Evolutionary conservation across 1,140 invertebrate genomes (phyloP), one percentile per base, ranked within the genome.

Genomic region (Pygmarrhopalites habei): DNA sequence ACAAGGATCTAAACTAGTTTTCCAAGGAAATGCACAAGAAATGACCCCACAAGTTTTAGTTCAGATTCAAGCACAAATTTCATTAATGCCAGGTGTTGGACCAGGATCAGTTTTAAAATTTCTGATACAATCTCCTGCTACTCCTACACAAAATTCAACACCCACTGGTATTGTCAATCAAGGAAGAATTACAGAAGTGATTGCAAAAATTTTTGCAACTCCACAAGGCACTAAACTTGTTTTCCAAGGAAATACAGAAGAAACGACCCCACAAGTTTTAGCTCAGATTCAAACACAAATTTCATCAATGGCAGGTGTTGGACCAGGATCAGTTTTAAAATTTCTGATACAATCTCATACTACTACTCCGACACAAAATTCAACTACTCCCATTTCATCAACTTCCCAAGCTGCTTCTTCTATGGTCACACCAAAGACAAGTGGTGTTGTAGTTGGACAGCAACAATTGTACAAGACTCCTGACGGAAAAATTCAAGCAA

Each of bases 381-480:
- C 51, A 10, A 28, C 25, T 32, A 21, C 26, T 32, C 10, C 26
- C n/a, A n/a, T n/a, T n/a, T n/a, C n/a, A n/a, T n/a, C n/a, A n/a
- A n/a, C n/a, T n/a, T n/a, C n/a, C n/a, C n/a, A n/a, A n/a, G n/a
- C n/a, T n/a, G n/a, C n/a, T n/a, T n/a, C n/a, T n/a, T n/a, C n/a
- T n/a, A n/a, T n/a, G n/a, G n/a, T n/a, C n/a, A n/a, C n/a, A n/a
- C 39, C 39, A 41, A 21, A 7, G 23, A 23, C 23, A 7, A 19
- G 5, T n/a, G 19, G 46, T 39, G 7, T 17, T 10, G 46, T 97
- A 1, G 81, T 93, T 75, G 88, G 91, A 49, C 91, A 92, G n/a
- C 94, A 98, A 73, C 91, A 95, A 72, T 77, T 95, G 25, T 85
- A 95, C 25, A 89, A 95, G 74, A 86, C 94, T 81, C 85, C 92